A percentile compares a stretch with the other conserved stretches of the same genome.
Evolutionary conservation across 1,140 invertebrate genomes (phyloP).

Genomic region (Chironomus striatipennis): DNA sequence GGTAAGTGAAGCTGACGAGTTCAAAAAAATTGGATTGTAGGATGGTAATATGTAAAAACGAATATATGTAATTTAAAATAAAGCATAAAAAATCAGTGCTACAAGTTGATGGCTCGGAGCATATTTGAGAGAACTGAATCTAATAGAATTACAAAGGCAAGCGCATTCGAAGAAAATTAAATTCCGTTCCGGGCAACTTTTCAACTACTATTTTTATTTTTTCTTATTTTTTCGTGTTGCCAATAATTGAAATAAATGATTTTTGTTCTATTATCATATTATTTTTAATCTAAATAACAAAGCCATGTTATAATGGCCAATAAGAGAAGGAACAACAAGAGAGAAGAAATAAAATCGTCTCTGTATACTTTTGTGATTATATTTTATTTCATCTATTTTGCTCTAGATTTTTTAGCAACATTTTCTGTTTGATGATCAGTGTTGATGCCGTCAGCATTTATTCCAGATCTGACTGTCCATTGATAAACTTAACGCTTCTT

Average conservation of each 20-base stretch:
- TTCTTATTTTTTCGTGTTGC: constrained; percentile 15
- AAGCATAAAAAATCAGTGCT: constrained; percentile 23
- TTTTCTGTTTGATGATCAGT: too few species aligned
- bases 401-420: too few species aligned
- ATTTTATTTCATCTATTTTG: too few species aligned
- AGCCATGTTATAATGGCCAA: background rate
- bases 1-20: background rate
- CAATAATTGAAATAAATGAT: constrained; percentile 24
- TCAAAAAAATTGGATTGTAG: background rate
- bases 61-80: constrained; percentile 23
- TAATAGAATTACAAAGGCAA: constrained; percentile 9
- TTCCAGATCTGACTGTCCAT: too few species aligned
- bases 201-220: constrained; percentile 13
- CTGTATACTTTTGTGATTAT: too few species aligned
- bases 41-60: background rate
- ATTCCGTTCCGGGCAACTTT: constrained; percentile 11
- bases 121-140: background rate
- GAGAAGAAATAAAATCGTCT: background rate
- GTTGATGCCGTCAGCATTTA: too few species aligned
- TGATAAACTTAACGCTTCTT: too few species aligned
- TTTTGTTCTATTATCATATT: constrained; percentile 23
- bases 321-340: background rate
- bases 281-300: constrained; percentile 24
- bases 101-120: background rate
- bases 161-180: constrained; percentile 6